A percentile compares a stretch with the other conserved stretches of the same genome.
These are phyloP conservation scores for Turdus rufiventris DNA, from an alignment of 2,113 vertebrate genomes.

Conservation along the genomic window DNA sequence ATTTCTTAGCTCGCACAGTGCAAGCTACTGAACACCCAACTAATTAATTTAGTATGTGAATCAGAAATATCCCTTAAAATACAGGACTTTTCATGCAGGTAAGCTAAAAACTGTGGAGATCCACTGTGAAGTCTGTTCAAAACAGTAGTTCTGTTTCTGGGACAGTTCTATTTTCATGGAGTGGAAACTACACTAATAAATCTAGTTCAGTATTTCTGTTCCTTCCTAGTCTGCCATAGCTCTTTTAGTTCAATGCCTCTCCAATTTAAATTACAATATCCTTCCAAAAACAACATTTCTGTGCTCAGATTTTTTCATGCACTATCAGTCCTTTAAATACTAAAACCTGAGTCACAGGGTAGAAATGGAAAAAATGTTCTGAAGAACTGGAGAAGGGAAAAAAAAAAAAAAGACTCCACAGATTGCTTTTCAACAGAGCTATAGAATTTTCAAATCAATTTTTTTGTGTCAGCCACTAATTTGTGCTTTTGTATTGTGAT, in stretches of 20 bases:
- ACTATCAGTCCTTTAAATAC: not conserved
- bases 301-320: not conserved
- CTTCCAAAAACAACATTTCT: slow-evolving; percentile 31
- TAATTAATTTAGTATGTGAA: not conserved
- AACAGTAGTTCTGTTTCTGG: slow-evolving; percentile 8
- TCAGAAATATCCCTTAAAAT: not conserved
- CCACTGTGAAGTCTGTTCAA: not conserved
- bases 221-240: not conserved
- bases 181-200: slow-evolving; percentile 18
- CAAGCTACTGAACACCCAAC: not conserved
- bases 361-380: not conserved
- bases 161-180: slow-evolving; percentile 6
- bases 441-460: not conserved
- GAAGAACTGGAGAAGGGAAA: not conserved
- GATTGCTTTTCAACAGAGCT: not conserved
- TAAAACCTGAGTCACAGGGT: not conserved
- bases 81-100: not conserved
- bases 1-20: not conserved
- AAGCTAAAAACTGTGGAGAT: not conserved
- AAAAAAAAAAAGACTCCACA: not conserved
- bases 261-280: not conserved
- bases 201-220: not conserved
- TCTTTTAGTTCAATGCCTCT: not conserved
- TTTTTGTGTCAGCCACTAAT: not conserved
- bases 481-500: not conserved